Conservation (phyloP, 1,140 invertebrate species). For the Drosophila willistoni region DNA sequence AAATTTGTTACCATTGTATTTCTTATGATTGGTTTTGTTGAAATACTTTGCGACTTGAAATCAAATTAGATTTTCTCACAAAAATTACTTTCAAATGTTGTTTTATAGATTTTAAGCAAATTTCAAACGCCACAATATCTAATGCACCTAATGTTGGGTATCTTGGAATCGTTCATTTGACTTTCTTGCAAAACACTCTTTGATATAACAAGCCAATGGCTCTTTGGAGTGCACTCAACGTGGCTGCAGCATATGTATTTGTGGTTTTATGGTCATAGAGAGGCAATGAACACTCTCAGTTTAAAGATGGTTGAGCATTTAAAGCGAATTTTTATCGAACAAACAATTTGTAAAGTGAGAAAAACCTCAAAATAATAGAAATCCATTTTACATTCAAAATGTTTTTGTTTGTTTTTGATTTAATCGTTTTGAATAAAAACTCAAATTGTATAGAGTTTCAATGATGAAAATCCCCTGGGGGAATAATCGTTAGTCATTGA, state of each 20-base stretch:
- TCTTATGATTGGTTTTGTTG: no score
- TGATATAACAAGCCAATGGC: slow-evolving; percentile 8
- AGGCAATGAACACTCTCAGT: not conserved
- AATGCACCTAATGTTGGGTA: not conserved
- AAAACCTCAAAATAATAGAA: no score
- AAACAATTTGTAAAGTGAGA: not conserved
- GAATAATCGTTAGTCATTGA: slow-evolving; percentile 45
- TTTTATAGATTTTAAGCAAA: no score
- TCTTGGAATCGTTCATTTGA: not conserved
- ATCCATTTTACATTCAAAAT: no score
- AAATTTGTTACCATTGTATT: no score
- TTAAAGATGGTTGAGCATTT: not conserved
- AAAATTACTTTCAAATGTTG: no score
- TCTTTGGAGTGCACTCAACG: slow-evolving; percentile 7
- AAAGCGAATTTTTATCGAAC: not conserved
- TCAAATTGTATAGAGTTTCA: slow-evolving; percentile 1
- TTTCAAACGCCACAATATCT: no score
- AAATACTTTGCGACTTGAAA: no score
- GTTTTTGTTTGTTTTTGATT: not conserved
- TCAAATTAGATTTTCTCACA: no score
- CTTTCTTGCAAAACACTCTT: not conserved
- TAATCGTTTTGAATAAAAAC: slow-evolving; percentile 6
- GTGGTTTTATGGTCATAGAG: slow-evolving; percentile 8
- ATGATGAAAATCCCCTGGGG: slow-evolving; percentile 1
- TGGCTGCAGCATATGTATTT: not conserved